Base-by-base conservation (phyloP, 2,888 invertebrate species). In the Ochropleura leucogaster region DNA sequence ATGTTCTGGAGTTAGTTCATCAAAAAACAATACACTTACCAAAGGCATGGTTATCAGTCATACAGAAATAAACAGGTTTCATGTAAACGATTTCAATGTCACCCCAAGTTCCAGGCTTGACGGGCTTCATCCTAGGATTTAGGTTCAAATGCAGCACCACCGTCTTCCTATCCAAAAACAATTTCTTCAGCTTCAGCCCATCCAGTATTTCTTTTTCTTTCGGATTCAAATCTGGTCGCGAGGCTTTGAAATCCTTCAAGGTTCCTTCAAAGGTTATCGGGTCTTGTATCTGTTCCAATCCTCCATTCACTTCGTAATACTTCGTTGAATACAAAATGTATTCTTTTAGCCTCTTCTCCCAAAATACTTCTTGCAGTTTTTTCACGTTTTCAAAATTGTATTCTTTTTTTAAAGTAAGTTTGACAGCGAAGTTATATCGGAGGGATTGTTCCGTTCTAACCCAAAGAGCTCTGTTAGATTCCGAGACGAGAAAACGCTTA, bases 381-480 rank as follows among this genome's bases (percentile, higher is more conserved):
- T 88, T 83, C 4, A 89, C 57, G 10, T 80, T 77, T 1, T 85
- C 78, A 44, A 91, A 78, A 5, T 66, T 82, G 47, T 91, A 92
- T 60, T 85, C 81, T 7, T 86, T 88, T n/a, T 85, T 85, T 9
- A 90, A 67, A 10, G 80, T 74, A 1, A 96, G 84, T 83, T 93
- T 92, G 5, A 95, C 90, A 3, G 95, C 94, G 66, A 94, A 96
- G 5, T 90, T 80, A 46, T 93, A 89, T 7, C 87, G 76, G 0
- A 92, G 83, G 0, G 91, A 90, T n/a, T 92, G 89, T 66, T 93
- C 91, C 49, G 92, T 93, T 74, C 92, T 89, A 0, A 95, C 88
- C 78, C 92, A 94, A 5, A 96, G 91, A 0, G 89, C 87, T 80
- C 89, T 93, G 65, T 95, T 94, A 0, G 96, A 95, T 80, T 93